phyloP scores from a whole-genome alignment of 2,113 vertebrate genomes.

The Emberiza fucata region DNA sequence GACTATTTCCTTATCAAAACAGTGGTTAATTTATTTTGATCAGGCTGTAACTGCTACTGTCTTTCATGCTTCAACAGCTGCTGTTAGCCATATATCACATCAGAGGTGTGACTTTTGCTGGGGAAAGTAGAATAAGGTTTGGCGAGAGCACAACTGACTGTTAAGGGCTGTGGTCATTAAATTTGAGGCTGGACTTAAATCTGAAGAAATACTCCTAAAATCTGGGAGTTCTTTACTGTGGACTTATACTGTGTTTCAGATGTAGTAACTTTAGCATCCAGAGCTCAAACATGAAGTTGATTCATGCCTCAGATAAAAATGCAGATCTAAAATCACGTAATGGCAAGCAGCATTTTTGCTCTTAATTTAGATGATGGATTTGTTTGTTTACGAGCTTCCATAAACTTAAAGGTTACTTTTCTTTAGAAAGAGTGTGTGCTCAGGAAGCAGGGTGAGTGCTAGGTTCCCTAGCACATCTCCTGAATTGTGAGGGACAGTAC shows the following conservation, averaged over 20 bases:
- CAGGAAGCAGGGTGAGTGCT: accelerated
- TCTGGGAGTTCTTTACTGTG: background rate
- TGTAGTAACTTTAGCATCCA: background rate
- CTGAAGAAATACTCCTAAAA: background rate
- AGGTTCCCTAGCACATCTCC: accelerated
- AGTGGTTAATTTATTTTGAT: background rate
- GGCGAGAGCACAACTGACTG: background rate
- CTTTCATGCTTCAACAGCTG: background rate
- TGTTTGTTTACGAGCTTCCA: background rate
- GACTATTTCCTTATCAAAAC: background rate
- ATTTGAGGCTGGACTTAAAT: background rate
- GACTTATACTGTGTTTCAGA: background rate
- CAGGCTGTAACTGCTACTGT: background rate
- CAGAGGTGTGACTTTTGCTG: background rate
- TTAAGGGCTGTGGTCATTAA: background rate
- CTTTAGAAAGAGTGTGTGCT: background rate
- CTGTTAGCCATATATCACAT: background rate
- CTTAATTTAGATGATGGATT: background rate
- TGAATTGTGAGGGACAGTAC: background rate
- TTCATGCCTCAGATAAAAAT: background rate
- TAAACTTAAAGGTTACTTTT: background rate
- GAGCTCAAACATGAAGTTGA: background rate
- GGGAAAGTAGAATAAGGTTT: background rate
- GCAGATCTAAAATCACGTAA: background rate
- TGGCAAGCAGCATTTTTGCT: background rate